Conservation (phyloP, 30 jellyfish, hydroid and myxozoan genomes). For the Aurelia sp. region DNA sequence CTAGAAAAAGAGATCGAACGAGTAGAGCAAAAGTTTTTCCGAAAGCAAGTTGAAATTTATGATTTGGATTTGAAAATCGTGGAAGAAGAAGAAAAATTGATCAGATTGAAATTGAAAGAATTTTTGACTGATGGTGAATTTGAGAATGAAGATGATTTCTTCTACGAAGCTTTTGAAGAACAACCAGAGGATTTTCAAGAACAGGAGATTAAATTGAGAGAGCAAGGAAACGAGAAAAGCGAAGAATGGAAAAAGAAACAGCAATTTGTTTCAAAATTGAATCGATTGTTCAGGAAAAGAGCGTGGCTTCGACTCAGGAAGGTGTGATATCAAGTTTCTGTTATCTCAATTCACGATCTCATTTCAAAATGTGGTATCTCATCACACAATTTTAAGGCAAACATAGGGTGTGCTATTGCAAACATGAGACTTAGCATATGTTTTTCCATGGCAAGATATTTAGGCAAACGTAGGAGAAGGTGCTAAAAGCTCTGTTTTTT, state of each 20-base stretch:
- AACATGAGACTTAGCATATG: too few relatives aligned
- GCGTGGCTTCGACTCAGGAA: slow-evolving; percentile 80
- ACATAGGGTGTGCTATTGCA: too few relatives aligned
- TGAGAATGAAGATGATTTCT: slow-evolving; percentile 29
- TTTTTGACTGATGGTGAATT: slow-evolving; percentile 26
- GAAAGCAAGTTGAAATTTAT: slow-evolving; percentile 64
- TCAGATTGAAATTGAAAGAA: slow-evolving; percentile 48
- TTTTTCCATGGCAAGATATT: too few relatives aligned
- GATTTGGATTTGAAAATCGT: slow-evolving; percentile 60
- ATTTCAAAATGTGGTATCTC: too few relatives aligned
- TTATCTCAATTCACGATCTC: too few relatives aligned
- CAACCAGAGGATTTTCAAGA: not conserved
- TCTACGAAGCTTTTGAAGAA: slow-evolving; percentile 37
- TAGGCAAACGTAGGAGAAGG: too few relatives aligned
- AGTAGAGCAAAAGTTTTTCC: slow-evolving; percentile 62
- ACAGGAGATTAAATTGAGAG: not conserved
- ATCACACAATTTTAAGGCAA: too few relatives aligned
- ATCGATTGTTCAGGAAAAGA: slow-evolving; percentile 73
- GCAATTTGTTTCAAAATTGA: slow-evolving; percentile 29
- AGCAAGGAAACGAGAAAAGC: slow-evolving; percentile 14
- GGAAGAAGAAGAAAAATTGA: slow-evolving; percentile 65
- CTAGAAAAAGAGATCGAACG: slow-evolving; percentile 48
- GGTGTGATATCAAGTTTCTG: slow-evolving; percentile 18
- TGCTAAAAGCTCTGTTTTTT: too few relatives aligned
- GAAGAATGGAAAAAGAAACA: slow-evolving; percentile 61